Conservation (phyloP, 2,888 invertebrate genomes). For the Volucella inflata region DNA sequence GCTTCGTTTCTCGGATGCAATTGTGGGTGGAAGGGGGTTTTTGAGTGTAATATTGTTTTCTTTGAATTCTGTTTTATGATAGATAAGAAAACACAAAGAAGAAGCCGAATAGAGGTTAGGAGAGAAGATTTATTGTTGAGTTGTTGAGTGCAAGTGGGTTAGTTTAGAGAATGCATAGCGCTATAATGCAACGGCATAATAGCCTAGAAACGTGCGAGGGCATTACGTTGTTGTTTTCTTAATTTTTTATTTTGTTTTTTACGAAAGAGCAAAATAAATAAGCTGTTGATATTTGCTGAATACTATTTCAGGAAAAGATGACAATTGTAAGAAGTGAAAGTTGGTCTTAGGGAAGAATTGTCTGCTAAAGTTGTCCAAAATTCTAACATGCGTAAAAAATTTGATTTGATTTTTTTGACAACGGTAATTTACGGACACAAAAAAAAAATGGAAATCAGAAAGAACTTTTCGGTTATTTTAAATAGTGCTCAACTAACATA, state of each 20-base stretch:
- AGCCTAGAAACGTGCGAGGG: slow-evolving; percentile 62
- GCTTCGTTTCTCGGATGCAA: slow-evolving; percentile 14
- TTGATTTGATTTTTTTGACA: too few relatives aligned
- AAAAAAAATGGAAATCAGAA: too few relatives aligned
- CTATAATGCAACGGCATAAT: slow-evolving; percentile 36
- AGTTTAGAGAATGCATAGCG: slow-evolving; percentile 22
- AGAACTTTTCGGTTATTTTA: too few relatives aligned
- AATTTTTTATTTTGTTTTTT: not conserved
- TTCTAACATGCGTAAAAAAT: too few relatives aligned
- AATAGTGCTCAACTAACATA: too few relatives aligned
- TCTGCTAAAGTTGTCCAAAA: not conserved
- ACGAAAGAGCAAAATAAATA: slow-evolving; percentile 9
- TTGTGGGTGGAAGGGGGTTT: not conserved
- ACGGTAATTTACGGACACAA: too few relatives aligned
- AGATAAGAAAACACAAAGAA: slow-evolving; percentile 14
- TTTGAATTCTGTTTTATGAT: slow-evolving; percentile 16
- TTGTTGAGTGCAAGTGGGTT: not conserved
- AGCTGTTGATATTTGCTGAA: not conserved
- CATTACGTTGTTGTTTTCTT: not conserved
- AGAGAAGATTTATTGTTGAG: slow-evolving; percentile 20
- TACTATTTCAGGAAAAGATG: not conserved
- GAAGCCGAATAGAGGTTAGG: slow-evolving; percentile 18
- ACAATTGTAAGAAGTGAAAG: not conserved
- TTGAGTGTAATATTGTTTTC: not conserved
- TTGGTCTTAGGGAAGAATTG: not conserved